These are phyloP conservation scores for Gryon sp. DNA, from an alignment of 1,140 invertebrate genomes.

Conservation along the genomic window DNA sequence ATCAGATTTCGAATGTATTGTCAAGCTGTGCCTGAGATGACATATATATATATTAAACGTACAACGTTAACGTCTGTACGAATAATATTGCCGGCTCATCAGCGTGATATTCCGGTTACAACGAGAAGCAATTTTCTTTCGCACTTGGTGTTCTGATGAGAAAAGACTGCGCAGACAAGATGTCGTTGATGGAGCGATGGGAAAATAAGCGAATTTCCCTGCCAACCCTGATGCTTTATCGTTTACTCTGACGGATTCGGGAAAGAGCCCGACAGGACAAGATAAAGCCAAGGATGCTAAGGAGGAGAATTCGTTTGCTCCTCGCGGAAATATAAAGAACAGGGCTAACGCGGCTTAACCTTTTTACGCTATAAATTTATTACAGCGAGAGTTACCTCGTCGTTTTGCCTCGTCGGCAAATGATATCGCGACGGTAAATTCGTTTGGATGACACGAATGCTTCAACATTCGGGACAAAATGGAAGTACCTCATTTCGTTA, in stretches of 20 bases:
- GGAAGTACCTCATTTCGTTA: constrained; percentile 71
- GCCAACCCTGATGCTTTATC: constrained; percentile 22
- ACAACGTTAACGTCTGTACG: constrained; percentile 12
- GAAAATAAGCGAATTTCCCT: constrained; percentile 79
- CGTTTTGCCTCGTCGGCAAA: constrained; percentile 68
- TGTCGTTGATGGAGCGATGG: constrained; percentile 75
- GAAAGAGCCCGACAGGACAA: constrained; percentile 30
- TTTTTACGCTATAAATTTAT: constrained; percentile 79
- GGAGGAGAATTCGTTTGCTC: constrained; percentile 57
- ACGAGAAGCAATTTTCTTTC: constrained; percentile 79
- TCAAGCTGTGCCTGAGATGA: no score
- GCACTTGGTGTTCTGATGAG: constrained; percentile 68
- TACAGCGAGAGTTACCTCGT: constrained; percentile 72
- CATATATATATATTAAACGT: background rate
- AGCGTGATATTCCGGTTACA: constrained; percentile 76
- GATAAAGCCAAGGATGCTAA: constrained; percentile 37
- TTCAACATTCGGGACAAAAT: constrained; percentile 74
- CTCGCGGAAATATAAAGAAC: constrained; percentile 80
- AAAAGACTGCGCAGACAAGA: constrained; percentile 75
- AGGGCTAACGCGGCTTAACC: constrained; percentile 78
- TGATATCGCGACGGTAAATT: constrained; percentile 77
- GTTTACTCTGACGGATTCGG: constrained; percentile 35
- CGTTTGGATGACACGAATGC: constrained; percentile 75
- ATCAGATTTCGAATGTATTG: no score
- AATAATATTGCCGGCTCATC: constrained; percentile 74